Percentiles rank a stretch among this genome's conserved stretches.
Conservation (phyloP, 2,888 invertebrate species). For the Melanostoma mellinum region DNA sequence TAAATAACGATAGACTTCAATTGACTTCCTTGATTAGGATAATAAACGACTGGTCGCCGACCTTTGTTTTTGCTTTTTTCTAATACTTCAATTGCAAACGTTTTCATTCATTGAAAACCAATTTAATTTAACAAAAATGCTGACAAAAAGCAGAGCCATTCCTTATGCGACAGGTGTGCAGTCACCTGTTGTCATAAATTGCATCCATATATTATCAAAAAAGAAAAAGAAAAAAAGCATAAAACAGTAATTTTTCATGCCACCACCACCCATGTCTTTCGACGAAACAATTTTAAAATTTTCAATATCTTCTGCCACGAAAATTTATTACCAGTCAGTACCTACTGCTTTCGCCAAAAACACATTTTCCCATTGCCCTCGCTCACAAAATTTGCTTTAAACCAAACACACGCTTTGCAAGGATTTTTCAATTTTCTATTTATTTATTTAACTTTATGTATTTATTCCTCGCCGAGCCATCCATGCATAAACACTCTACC, state of each 20-base stretch:
- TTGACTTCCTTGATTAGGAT: too few species aligned
- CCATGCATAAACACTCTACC: slow-evolving; percentile 22
- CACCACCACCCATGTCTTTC: background rate
- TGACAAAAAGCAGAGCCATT: too few species aligned
- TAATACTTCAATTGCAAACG: too few species aligned
- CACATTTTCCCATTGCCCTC: background rate
- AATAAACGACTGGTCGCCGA: too few species aligned
- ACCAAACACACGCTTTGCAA: slow-evolving; percentile 27
- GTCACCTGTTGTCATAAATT: too few species aligned
- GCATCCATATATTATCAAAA: too few species aligned
- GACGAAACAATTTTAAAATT: background rate
- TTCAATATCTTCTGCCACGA: background rate
- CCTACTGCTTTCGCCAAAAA: slow-evolving; percentile 3
- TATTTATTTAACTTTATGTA: slow-evolving; percentile 68
- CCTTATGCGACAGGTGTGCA: too few species aligned
- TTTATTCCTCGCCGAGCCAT: slow-evolving; percentile 44
- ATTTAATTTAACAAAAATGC: too few species aligned
- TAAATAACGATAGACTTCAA: too few species aligned
- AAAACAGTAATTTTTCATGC: background rate
- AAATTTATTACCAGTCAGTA: slow-evolving; percentile 10
- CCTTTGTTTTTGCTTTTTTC: too few species aligned
- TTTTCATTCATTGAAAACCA: too few species aligned
- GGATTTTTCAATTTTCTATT: slow-evolving; percentile 68
- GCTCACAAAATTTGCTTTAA: slow-evolving; percentile 23
- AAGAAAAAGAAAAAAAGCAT: background rate